Conservation (phyloP, 1,140 invertebrate genomes). For the Eurosta solidaginis region DNA sequence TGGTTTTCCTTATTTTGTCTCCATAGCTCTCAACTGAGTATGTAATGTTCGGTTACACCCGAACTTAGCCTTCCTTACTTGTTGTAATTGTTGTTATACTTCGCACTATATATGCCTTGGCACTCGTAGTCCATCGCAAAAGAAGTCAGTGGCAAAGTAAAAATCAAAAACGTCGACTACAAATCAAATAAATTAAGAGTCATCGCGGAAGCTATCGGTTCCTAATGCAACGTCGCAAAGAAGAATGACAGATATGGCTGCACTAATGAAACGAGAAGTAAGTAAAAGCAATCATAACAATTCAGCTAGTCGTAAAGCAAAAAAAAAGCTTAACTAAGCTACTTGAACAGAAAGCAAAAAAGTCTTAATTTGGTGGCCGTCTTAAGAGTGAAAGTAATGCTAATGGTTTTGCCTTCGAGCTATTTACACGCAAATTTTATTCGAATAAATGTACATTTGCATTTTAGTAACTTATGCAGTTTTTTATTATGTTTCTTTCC, state of each 20-base stretch:
- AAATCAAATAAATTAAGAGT: background rate
- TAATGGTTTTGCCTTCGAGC: background rate
- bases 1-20: no score
- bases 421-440: background rate
- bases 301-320: background rate
- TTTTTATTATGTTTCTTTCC: background rate
- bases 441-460: background rate
- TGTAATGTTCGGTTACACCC: no score
- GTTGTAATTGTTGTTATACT: background rate
- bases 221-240: background rate
- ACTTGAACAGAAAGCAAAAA: no score
- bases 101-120: background rate
- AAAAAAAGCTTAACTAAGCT: no score
- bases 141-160: background rate
- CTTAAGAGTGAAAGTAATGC: slow-evolving; percentile 1
- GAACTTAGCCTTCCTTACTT: background rate
- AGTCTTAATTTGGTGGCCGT: no score
- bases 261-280: background rate
- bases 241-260: background rate
- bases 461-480: background rate
- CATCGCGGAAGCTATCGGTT: background rate
- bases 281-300: background rate
- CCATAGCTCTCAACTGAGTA: no score
- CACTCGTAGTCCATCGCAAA: background rate
- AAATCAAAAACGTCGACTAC: background rate